Evolutionary conservation across 2,113 vertebrate species (phyloP), one percentile per base, ranked within the genome.

Genomic region (Pseudorasbora parva): DNA sequence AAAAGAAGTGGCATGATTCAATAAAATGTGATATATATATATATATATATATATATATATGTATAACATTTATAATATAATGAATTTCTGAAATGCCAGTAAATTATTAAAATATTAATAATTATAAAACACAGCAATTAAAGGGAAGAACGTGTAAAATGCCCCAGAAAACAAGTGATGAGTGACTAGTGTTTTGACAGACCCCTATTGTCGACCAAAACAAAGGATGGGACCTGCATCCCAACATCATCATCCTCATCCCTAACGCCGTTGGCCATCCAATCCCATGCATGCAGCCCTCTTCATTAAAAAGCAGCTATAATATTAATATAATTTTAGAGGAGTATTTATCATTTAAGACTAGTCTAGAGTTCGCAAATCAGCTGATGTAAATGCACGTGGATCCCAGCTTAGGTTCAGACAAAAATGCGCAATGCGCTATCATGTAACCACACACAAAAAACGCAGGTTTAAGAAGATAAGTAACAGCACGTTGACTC

Each of bases 391-490:
- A 60, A 33, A 75, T 17, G 49, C 49, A 82, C 54, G 27, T 73
- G 75, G 25, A 64, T 23, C 57, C 11, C n/a, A 25, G 74, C 59
- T 85, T 81, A 91, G 17, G 6, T 19, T 19, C 51, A 54, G 51
- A 19, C 51, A 21, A 54, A 91, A 93, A 92, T 90, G 89, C 92
- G 91, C 92, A 93, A 83, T 93, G 93, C 92, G 92, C 88, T 91
- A 88, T 87, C 89, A 89, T 85, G 77, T 73, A 88, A 57, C 3
- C 30, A 15, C 51, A 37, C 4, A 0, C 11, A 62, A 30, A 51
- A 57, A 3, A 33, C 54, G n/a, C 59, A 77, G 57, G 1, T 37
- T 49, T 10, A 5, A 11, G 10, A 30, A 30, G 2, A 68, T 57
- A 69, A 54, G 8, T 54, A 60, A 0, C 75, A n/a, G 27, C 73